These are phyloP conservation scores for Anableps anableps DNA, from an alignment of 2,797 vertebrate species.

Conservation along the genomic window DNA sequence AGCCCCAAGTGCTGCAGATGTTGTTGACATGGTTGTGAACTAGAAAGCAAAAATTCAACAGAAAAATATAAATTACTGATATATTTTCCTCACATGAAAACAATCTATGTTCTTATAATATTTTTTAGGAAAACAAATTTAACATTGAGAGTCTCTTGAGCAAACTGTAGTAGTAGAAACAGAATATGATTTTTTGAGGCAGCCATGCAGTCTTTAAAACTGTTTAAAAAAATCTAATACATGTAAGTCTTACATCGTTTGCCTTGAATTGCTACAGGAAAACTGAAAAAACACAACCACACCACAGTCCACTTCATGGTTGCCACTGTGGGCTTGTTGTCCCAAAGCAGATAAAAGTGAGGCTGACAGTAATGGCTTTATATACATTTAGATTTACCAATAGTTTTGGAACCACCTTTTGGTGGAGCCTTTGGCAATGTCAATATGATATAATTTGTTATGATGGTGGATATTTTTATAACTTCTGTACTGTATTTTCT, in stretches of 20 bases:
- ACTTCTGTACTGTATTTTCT: not conserved
- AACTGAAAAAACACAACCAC: slow-evolving; percentile 59
- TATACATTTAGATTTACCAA: not conserved
- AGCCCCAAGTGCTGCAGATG: slow-evolving; percentile 96
- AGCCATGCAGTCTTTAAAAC: not conserved
- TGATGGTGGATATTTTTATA: not conserved
- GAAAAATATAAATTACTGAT: not conserved
- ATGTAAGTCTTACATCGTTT: slow-evolving; percentile 61
- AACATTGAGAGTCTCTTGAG: not conserved
- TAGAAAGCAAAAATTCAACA: slow-evolving; percentile 46
- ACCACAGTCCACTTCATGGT: slow-evolving; percentile 69
- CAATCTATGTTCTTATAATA: not conserved
- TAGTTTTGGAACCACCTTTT: not conserved
- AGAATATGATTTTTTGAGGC: not conserved
- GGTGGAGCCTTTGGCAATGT: not conserved
- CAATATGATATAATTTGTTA: not conserved
- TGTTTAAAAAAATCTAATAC: not conserved
- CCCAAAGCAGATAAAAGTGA: not conserved
- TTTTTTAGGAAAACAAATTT: slow-evolving; percentile 1
- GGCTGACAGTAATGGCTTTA: not conserved
- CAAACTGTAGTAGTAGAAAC: not conserved
- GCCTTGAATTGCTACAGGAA: slow-evolving; percentile 49
- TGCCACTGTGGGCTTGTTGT: slow-evolving; percentile 31
- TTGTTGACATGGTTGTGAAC: slow-evolving; percentile 86
- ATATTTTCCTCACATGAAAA: not conserved